Conservation (phyloP, 2,888 invertebrate genomes). For the Thera obeliscata region DNA sequence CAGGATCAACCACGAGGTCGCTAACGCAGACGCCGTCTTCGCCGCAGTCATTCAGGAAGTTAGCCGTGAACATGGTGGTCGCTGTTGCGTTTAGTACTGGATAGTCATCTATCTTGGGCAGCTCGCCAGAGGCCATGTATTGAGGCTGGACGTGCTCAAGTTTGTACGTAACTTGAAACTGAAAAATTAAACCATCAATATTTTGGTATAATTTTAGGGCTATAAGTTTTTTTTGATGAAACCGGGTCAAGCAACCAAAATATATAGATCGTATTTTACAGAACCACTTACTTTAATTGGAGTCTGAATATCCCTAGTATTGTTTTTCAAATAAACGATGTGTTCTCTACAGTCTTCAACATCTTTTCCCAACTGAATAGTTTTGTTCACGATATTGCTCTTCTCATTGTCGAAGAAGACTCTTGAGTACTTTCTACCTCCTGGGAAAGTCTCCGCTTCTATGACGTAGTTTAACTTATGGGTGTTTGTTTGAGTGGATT, state of each 20-base stretch:
- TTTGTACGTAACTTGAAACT: conserved; percentile 93
- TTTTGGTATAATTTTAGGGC: too few relatives aligned
- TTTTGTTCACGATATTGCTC: conserved; percentile 86
- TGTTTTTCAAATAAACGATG: conserved; percentile 94
- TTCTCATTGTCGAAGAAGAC: conserved; percentile 89
- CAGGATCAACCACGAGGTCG: conserved; percentile 88
- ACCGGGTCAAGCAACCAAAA: too few relatives aligned
- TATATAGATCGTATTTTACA: neutral
- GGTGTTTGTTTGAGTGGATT: conserved; percentile 73
- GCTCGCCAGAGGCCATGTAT: conserved; percentile 76
- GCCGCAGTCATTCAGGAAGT: conserved; percentile 96
- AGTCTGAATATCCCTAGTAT: conserved; percentile 93
- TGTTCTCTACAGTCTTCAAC: conserved; percentile 89
- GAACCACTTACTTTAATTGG: conserved; percentile 87
- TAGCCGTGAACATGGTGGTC: conserved; percentile 91
- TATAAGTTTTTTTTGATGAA: too few relatives aligned
- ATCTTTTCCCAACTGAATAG: conserved; percentile 86
- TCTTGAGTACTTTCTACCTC: conserved; percentile 90
- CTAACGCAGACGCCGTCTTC: conserved; percentile 94
- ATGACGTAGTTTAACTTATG: conserved; percentile 89
- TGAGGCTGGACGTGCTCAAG: conserved; percentile 88
- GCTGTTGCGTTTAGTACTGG: conserved; percentile 96
- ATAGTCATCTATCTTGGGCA: conserved; percentile 90
- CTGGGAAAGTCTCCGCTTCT: conserved; percentile 92
- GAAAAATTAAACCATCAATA: conserved; percentile 19